Percentiles rank a stretch among this genome's conserved stretches.
Conservation (phyloP, 2,888 invertebrate genomes). For the Plagiodera versicolora region DNA sequence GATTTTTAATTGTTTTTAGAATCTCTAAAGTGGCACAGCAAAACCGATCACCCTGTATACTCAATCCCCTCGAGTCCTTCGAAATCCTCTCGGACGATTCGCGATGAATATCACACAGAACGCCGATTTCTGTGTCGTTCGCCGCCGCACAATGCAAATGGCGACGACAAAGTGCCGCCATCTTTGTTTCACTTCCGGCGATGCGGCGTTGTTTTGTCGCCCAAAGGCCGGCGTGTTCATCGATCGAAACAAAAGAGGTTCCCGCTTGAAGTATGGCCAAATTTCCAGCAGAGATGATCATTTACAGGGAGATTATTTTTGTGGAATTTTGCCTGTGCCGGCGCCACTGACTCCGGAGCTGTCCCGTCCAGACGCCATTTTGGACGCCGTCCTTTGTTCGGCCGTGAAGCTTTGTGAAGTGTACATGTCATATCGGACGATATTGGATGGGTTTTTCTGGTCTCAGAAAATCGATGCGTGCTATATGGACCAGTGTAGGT, state of each 20-base stretch:
- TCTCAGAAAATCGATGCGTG: constrained; percentile 21
- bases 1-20: too few relatives aligned
- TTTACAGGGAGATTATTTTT: too few relatives aligned
- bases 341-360: constrained; percentile 45
- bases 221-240: not conserved
- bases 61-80: too few relatives aligned
- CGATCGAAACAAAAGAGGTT: not conserved
- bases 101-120: constrained; percentile 34
- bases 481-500: constrained; percentile 11
- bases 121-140: constrained; percentile 24
- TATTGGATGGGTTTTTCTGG: constrained; percentile 34
- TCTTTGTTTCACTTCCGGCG: constrained; percentile 23
- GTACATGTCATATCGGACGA: constrained; percentile 33
- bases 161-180: constrained; percentile 27
- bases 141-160: constrained; percentile 23
- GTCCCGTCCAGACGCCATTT: constrained; percentile 51
- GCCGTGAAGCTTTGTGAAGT: constrained; percentile 24
- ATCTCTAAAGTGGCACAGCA: too few relatives aligned
- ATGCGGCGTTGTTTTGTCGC: not conserved
- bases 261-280: too few relatives aligned
- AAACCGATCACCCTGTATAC: too few relatives aligned
- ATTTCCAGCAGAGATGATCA: too few relatives aligned
- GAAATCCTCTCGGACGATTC: too few relatives aligned
- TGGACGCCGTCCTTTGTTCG: constrained; percentile 49
- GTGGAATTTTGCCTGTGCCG: not conserved